phyloP scores from a whole-genome alignment of 2,888 invertebrate species.

The Venustoraphidia nigricollis region DNA sequence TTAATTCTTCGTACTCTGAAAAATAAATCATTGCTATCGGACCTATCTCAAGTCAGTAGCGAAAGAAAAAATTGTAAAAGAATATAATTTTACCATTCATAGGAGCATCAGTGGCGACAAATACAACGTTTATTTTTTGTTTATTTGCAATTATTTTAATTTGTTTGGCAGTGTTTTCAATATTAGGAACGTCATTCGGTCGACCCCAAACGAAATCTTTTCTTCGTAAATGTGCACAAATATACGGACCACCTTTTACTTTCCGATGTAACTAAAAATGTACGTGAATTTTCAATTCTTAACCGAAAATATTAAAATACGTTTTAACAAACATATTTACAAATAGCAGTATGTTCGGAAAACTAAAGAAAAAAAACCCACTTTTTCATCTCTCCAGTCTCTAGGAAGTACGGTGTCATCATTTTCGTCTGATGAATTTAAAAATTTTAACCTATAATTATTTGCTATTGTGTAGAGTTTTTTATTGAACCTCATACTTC shows the following conservation, averaged over 20 bases:
- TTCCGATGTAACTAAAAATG: conserved; percentile 27
- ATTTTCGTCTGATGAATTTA: conserved; percentile 43
- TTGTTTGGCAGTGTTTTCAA: conserved; percentile 63
- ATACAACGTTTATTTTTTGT: conserved; percentile 44
- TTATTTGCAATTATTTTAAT: conserved; percentile 41
- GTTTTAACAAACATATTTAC: neutral
- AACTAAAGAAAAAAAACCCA: conserved; percentile 15
- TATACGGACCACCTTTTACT: conserved; percentile 52
- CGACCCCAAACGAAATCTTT: conserved; percentile 72
- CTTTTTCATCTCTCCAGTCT: conserved; percentile 46
- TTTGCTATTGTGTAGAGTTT: conserved; percentile 50
- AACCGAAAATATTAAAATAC: neutral
- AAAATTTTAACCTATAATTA: conserved; percentile 40
- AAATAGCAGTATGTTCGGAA: neutral
- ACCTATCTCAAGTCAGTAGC: neutral
- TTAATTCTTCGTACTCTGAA: conserved; percentile 34
- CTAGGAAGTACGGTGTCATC: conserved; percentile 41
- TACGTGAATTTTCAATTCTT: neutral
- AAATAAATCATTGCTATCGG: conserved; percentile 4
- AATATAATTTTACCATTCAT: conserved; percentile 27
- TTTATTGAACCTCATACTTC: conserved; percentile 81
- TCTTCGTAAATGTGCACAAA: conserved; percentile 76
- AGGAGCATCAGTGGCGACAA: conserved; percentile 75
- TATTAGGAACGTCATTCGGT: conserved; percentile 56
- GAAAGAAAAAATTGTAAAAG: neutral